Percentiles rank a stretch among this genome's conserved stretches.
These are phyloP conservation scores for Heliconius hortense DNA, from an alignment of 2,888 invertebrate genomes.

Conservation along the genomic window DNA sequence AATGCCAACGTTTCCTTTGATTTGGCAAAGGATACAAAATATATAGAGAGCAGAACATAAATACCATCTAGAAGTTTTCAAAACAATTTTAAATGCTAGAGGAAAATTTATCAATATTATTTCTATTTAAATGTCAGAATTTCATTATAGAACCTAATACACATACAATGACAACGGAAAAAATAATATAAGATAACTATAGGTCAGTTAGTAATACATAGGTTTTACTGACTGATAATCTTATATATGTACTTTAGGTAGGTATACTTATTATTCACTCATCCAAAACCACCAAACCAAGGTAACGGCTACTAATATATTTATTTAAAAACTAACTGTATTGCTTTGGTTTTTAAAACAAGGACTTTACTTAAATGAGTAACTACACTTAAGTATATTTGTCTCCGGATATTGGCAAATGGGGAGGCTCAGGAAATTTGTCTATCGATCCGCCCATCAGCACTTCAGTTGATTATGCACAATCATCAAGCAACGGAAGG, in stretches of 20 bases:
- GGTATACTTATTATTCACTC: too few relatives aligned
- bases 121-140: too few relatives aligned
- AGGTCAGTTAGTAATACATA: too few relatives aligned
- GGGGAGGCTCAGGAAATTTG: slow-evolving; percentile 76
- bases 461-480: slow-evolving; percentile 68
- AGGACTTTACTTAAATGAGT: background rate
- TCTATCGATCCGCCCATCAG: slow-evolving; percentile 55
- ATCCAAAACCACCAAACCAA: too few relatives aligned
- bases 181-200: too few relatives aligned
- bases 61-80: background rate
- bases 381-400: background rate
- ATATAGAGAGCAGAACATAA: background rate
- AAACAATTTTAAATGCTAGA: background rate
- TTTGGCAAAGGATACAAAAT: background rate
- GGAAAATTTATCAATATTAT: background rate
- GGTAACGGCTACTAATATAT: too few relatives aligned
- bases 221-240: too few relatives aligned
- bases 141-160: too few relatives aligned
- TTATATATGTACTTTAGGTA: too few relatives aligned
- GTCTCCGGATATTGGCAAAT: slow-evolving; percentile 75
- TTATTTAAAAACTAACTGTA: background rate
- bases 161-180: too few relatives aligned
- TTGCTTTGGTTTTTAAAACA: background rate
- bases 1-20: background rate
- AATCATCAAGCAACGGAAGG: slow-evolving; percentile 49